Percentiles rank a stretch among this genome's conserved stretches.
phyloP scores from a whole-genome alignment of 2,888 invertebrate genomes.

The Suillia variegata region DNA sequence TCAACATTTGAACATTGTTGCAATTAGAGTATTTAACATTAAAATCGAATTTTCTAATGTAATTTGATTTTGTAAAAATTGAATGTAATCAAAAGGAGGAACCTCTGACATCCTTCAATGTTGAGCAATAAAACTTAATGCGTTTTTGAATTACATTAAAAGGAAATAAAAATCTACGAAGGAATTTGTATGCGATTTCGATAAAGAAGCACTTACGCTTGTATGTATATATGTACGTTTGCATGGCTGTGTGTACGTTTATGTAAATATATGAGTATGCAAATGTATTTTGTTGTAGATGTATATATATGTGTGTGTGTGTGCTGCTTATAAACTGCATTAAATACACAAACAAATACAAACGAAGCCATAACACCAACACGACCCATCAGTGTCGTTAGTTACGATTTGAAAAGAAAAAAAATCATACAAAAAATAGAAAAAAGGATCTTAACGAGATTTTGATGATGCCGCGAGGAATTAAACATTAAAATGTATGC shows the following conservation, averaged over 20 bases:
- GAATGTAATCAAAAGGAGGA: no score
- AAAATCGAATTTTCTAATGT: no score
- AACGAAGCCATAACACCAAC: not conserved
- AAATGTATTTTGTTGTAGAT: not conserved
- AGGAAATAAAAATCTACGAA: slow-evolving; percentile 11
- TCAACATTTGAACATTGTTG: no score
- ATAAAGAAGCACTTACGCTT: slow-evolving; percentile 3
- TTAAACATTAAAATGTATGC: slow-evolving; percentile 34
- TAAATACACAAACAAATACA: not conserved
- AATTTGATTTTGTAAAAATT: no score
- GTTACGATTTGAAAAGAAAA: slow-evolving; percentile 34
- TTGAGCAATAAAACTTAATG: slow-evolving; percentile 10
- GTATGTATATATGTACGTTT: not conserved
- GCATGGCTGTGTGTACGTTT: not conserved
- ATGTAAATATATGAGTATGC: not conserved
- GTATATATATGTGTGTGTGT: not conserved
- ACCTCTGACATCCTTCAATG: not conserved
- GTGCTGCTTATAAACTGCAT: not conserved
- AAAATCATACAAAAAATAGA: no score
- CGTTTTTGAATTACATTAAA: slow-evolving; percentile 7
- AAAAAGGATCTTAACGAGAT: slow-evolving; percentile 46
- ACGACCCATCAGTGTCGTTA: slow-evolving; percentile 18
- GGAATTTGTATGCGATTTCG: slow-evolving; percentile 2
- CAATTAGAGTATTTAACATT: no score
- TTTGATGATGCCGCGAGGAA: slow-evolving; percentile 48